Base-by-base conservation (phyloP, 2,797 vertebrate genomes). In the Toxotes lorentzi region DNA sequence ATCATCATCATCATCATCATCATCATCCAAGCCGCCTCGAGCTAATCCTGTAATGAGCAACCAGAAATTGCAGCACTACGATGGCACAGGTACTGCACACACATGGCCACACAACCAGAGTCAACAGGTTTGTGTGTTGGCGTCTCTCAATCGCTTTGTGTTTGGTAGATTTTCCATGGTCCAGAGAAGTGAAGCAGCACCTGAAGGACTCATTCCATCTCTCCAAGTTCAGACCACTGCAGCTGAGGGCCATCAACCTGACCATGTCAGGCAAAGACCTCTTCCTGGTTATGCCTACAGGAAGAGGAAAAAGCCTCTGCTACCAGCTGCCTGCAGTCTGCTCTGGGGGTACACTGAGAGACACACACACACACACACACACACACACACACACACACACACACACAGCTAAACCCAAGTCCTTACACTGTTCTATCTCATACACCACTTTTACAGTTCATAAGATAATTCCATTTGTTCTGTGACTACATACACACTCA, bases 271-370 rank as follows among this genome's bases (percentile, higher is more conserved):
- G 95, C 50, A 96, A 89, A 90, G 98, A 99, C 62, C 70, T 98
- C 32, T 99, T 98, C 89, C 92, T 99, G 38, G 96, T 99, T 40
- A 99, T 99, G 98, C 98, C 98, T 1, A 99, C 98, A 0, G 98
- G 98, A 34, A 94, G 97, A 59, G 98, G 98, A 4, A 99, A 99
- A 83, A 99, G 98, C 70, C 95, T 99, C 58, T 99, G 98, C 83
- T 99, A 97, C 86, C 97, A 99, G 93, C 93, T 99, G 43, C 97
- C 98, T 50, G 97, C 98, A 3, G 82, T 97, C 70, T 97, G 96
- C 91, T 97, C 96, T 40, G 89, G 96, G 0, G 98, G 98, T 99
- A 93, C 6, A 88, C 66, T 11, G n/a, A 61, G 1, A 67, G 1
- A 19, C 32, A 48, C 4, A 27, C 40, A 54, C 56, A 47, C 53